These are phyloP conservation scores for Spea bombifrons DNA, from an alignment of 2,113 vertebrate genomes.

Conservation along the genomic window DNA sequence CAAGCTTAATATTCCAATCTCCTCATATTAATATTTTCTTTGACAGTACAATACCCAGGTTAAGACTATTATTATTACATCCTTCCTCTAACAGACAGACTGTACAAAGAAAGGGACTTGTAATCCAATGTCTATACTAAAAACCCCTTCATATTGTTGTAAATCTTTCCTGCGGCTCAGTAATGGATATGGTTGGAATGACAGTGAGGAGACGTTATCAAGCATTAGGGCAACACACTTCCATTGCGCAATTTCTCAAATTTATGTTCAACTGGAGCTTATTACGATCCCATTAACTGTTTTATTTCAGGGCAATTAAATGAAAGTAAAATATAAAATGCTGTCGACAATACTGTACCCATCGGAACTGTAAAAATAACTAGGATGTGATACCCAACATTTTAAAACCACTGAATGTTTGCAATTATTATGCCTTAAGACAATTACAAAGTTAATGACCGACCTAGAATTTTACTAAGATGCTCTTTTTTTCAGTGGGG, in stretches of 20 bases:
- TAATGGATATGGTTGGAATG: not conserved
- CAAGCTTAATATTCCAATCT: conserved; percentile 7
- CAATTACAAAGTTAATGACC: conserved; percentile 14
- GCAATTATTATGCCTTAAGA: conserved; percentile 36
- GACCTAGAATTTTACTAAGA: conserved; percentile 24
- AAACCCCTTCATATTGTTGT: conserved; percentile 8
- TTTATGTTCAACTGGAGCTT: conserved; percentile 16
- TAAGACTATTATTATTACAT: conserved; percentile 13
- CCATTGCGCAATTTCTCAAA: not conserved
- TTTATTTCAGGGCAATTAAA: conserved; percentile 40
- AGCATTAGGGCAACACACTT: not conserved
- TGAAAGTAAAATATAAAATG: conserved; percentile 33
- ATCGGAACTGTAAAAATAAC: conserved; percentile 10
- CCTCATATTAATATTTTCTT: conserved; percentile 1
- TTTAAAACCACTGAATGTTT: conserved; percentile 22
- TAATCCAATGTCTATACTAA: not conserved
- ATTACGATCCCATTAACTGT: conserved; percentile 24
- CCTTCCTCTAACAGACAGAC: conserved; percentile 3
- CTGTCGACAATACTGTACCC: conserved; percentile 17
- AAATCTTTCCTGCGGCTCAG: not conserved
- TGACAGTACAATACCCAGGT: conserved; percentile 12
- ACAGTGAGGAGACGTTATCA: not conserved
- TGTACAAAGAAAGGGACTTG: not conserved
- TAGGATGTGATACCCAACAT: conserved; percentile 19
- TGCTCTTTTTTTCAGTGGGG: not conserved